Evolutionary conservation across 2,113 vertebrate genomes (phyloP).

Genomic region (Emberiza fucata): DNA sequence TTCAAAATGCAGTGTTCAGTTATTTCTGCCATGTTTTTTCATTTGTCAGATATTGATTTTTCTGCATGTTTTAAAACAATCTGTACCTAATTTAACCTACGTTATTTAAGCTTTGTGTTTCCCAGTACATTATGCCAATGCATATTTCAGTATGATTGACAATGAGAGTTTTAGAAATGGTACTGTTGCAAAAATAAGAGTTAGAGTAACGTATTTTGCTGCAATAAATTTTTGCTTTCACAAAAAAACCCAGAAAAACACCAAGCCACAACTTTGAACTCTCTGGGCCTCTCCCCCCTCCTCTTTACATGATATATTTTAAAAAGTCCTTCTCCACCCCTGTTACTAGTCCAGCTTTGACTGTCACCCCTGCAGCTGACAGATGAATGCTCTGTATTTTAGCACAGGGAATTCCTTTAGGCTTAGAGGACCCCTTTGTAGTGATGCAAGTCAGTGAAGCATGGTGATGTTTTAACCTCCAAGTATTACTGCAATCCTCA

Average conservation of each 20-base stretch:
- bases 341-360: not conserved
- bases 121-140: conserved; percentile 15
- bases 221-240: not conserved
- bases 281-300: not conserved
- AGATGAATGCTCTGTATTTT: not conserved
- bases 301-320: not conserved
- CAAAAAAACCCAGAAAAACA: not conserved
- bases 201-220: not conserved
- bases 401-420: not conserved
- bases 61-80: conserved; percentile 30
- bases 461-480: not conserved
- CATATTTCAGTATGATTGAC: not conserved
- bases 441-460: not conserved
- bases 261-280: not conserved
- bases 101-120: conserved; percentile 20
- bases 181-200: not conserved
- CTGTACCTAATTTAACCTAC: conserved; percentile 37
- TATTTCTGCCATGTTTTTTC: not conserved
- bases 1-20: not conserved
- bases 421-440: not conserved
- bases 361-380: not conserved
- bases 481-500: not conserved
- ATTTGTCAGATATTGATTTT: conserved; percentile 7
- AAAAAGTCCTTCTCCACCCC: not conserved
- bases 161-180: not conserved